A percentile compares a stretch with the other conserved stretches of the same genome.
Evolutionary conservation across 2,113 vertebrate species (phyloP).

Genomic region (Enhydra lutris): DNA sequence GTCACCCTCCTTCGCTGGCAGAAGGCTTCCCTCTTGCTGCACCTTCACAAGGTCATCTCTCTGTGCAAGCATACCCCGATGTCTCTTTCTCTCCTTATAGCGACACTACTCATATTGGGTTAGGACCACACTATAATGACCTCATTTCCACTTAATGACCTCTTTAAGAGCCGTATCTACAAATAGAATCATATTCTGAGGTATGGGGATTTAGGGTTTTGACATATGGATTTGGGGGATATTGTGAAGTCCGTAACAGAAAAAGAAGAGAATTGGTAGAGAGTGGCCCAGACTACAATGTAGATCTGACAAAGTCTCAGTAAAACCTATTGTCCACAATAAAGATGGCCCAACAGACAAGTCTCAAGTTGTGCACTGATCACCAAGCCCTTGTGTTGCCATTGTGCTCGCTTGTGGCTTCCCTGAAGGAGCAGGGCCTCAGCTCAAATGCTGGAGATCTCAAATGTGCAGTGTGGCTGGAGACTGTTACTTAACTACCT

Average conservation of each 20-base stretch:
- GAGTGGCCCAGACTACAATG: neutral
- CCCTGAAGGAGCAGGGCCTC: neutral
- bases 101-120: neutral
- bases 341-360: neutral
- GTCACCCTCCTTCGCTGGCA: neutral
- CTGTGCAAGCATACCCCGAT: fast-evolving
- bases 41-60: neutral
- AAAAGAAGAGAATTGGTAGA: neutral
- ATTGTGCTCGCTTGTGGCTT: neutral
- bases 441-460: neutral
- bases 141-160: neutral
- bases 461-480: neutral
- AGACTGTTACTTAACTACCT: neutral
- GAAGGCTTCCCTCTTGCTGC: neutral
- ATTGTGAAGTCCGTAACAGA: no score
- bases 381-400: fast-evolving
- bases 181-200: neutral
- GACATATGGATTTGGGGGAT: no score
- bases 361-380: neutral
- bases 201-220: neutral
- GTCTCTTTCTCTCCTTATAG: neutral
- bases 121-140: neutral
- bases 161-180: neutral
- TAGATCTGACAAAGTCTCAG: neutral
- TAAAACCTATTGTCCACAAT: neutral